Percentiles rank a stretch among this genome's conserved stretches.
Evolutionary conservation across 1,140 invertebrate genomes (phyloP).

Genomic region (Gonatopus flavifemur): DNA sequence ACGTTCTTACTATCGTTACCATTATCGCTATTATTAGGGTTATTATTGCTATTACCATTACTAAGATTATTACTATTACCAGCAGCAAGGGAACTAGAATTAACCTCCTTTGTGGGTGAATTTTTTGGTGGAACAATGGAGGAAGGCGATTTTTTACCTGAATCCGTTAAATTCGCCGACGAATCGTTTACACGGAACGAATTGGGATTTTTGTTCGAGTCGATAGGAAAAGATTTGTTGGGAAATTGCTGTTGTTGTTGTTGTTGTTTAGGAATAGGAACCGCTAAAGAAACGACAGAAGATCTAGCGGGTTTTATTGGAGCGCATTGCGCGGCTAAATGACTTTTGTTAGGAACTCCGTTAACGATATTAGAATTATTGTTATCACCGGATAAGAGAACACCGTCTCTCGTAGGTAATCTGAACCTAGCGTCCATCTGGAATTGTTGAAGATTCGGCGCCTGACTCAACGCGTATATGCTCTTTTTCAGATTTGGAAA

Average conservation of each 20-base stretch:
- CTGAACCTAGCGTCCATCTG: conserved; percentile 31
- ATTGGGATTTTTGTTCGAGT: conserved; percentile 1
- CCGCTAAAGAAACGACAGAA: conserved; percentile 35
- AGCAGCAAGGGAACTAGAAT: conserved; percentile 1
- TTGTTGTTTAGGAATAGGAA: conserved; percentile 41
- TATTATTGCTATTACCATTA: not conserved
- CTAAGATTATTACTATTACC: not conserved
- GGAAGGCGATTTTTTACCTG: conserved; percentile 1
- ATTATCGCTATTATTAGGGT: not conserved
- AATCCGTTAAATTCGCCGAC: not conserved
- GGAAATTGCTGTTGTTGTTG: not conserved
- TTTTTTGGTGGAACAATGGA: conserved; percentile 16
- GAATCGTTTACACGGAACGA: conserved; percentile 12
- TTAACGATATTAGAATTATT: not conserved
- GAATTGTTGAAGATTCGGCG: conserved; percentile 39
- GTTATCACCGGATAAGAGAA: not conserved
- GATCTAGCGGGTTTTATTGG: conserved; percentile 41
- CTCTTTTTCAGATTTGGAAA: conserved; percentile 45
- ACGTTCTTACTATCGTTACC: not conserved
- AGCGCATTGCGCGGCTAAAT: conserved; percentile 44
- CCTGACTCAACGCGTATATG: conserved; percentile 37
- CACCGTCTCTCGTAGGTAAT: conserved; percentile 4
- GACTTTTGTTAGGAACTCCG: conserved; percentile 30
- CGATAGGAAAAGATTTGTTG: not conserved
- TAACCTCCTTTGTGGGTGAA: conserved; percentile 4